phyloP scores from a whole-genome alignment of 2,113 vertebrate genomes.

The Hydrochoerus hydrochaeris region DNA sequence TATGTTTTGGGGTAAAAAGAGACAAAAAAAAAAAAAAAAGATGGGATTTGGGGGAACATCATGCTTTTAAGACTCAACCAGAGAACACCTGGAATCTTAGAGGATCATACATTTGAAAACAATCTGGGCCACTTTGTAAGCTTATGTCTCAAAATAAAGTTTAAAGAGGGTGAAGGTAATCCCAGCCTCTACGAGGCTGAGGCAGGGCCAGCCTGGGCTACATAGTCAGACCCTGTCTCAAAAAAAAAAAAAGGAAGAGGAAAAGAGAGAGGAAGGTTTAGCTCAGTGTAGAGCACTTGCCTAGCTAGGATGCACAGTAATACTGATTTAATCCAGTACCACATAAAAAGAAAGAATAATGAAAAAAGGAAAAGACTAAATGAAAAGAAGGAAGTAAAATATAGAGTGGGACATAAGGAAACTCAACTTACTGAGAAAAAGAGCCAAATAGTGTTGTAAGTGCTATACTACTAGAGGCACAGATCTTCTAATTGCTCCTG shows the following conservation, averaged over 20 bases:
- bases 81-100: not conserved
- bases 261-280: not conserved
- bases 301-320: not conserved
- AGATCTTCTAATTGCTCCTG: not conserved
- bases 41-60: not conserved
- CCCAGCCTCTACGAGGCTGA: not conserved
- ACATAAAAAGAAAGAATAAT: not conserved
- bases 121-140: not conserved
- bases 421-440: not conserved
- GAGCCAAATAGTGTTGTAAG: not conserved
- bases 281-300: not conserved
- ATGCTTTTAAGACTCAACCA: not conserved
- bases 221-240: not conserved
- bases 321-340: not conserved
- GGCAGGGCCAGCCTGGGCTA: not conserved
- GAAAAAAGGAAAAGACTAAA: not conserved
- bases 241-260: not conserved
- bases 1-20: not conserved
- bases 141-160: not conserved
- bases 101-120: not conserved
- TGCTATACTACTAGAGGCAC: not conserved
- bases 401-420: not conserved
- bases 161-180: not conserved
- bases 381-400: not conserved
- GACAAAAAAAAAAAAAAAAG: not conserved